These are phyloP conservation scores for Drosophila watanabei DNA, from an alignment of 1,140 invertebrate species.

Conservation along the genomic window DNA sequence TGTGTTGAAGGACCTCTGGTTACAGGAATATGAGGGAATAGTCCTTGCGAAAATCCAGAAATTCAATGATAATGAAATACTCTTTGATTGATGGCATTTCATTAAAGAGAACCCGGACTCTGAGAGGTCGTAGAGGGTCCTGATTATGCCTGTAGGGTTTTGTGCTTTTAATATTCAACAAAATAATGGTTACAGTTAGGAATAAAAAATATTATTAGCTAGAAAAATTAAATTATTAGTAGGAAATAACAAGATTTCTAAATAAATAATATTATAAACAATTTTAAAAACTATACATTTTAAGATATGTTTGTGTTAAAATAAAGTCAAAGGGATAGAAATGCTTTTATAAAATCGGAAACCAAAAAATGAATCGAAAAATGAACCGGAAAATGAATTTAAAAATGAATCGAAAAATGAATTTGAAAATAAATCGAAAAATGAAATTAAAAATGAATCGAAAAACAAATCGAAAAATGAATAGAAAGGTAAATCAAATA, in stretches of 20 bases:
- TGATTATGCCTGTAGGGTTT: background rate
- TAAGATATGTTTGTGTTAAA: background rate
- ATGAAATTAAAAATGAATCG: too few relatives aligned
- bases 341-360: too few relatives aligned
- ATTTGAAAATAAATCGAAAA: too few relatives aligned
- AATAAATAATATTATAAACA: background rate
- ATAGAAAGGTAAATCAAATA: too few relatives aligned
- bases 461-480: too few relatives aligned
- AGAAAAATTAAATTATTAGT: background rate
- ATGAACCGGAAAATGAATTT: too few relatives aligned
- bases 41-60: background rate
- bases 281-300: too few relatives aligned
- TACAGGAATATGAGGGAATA: background rate
- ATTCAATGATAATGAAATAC: background rate
- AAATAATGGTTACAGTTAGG: background rate
- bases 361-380: too few relatives aligned
- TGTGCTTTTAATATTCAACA: background rate
- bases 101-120: background rate
- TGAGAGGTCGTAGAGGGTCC: background rate
- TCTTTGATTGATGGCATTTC: constrained; percentile 9
- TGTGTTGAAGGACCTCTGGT: background rate
- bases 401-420: too few relatives aligned
- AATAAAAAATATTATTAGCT: background rate
- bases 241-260: background rate
- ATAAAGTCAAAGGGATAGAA: too few relatives aligned